Percentiles rank a stretch among this genome's conserved stretches.
Conservation (phyloP, 2,113 vertebrate genomes). For the Neodontobutis hainanensis region DNA sequence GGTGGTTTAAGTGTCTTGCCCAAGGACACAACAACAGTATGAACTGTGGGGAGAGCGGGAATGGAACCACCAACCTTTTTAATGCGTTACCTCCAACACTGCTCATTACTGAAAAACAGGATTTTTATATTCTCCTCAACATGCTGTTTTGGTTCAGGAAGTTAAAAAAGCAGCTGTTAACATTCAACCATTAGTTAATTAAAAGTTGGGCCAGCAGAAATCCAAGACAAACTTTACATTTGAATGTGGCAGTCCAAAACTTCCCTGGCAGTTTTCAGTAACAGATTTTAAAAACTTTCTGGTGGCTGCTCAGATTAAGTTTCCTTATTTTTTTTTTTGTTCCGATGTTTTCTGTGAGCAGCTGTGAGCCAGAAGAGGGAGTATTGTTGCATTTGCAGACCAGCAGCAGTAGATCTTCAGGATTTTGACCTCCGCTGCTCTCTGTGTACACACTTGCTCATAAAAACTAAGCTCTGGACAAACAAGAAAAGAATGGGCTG, state of each 20-base stretch:
- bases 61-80: too few species aligned
- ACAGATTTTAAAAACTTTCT: background rate
- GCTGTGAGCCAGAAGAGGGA: conserved; percentile 39
- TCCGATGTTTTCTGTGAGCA: conserved; percentile 10
- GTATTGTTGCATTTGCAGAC: conserved; percentile 20
- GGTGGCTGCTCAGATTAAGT: background rate
- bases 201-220: background rate
- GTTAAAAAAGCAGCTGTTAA: background rate
- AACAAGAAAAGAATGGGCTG: background rate
- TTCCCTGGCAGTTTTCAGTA: background rate
- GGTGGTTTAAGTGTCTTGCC: too few species aligned
- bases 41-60: too few species aligned
- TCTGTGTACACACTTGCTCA: conserved; percentile 17
- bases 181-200: background rate
- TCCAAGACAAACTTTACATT: conserved; percentile 7
- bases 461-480: conserved; percentile 14
- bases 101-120: background rate
- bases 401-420: conserved; percentile 15
- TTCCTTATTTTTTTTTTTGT: background rate
- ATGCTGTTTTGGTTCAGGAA: background rate
- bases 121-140: background rate
- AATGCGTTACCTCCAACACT: too few species aligned
- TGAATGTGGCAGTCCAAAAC: background rate
- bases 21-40: too few species aligned
- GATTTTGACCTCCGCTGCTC: conserved; percentile 2